Conservation (phyloP, 2,888 invertebrate species). For the Matsumyia berberina region DNA sequence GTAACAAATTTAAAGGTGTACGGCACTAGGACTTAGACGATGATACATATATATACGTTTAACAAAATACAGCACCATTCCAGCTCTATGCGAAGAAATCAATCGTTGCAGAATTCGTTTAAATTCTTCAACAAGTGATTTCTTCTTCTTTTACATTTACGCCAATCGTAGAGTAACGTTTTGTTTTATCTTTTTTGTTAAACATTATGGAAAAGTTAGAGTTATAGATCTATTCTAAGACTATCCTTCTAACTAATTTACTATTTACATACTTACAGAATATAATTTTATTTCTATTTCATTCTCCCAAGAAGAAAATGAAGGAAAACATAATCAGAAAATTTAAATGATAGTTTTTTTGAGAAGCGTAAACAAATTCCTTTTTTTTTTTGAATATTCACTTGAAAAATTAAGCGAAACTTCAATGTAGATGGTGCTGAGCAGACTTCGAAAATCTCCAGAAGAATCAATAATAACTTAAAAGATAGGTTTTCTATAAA, state of each 20-base stretch:
- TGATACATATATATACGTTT: too few relatives aligned
- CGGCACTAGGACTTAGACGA: too few relatives aligned
- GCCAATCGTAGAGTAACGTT: constrained; percentile 17
- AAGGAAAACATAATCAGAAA: constrained; percentile 38
- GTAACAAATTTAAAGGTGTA: too few relatives aligned
- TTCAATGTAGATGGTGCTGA: neutral
- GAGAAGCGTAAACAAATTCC: constrained; percentile 58
- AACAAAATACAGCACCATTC: neutral
- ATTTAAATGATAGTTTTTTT: constrained; percentile 41
- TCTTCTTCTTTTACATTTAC: neutral
- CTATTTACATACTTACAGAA: constrained; percentile 72
- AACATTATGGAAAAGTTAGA: constrained; percentile 24
- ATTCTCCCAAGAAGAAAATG: constrained; percentile 52
- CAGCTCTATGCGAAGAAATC: constrained; percentile 18
- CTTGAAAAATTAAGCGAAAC: constrained; percentile 67
- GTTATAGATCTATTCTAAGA: constrained; percentile 29
- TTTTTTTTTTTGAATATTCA: constrained; percentile 40
- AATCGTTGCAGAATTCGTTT: constrained; percentile 28
- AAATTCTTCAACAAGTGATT: constrained; percentile 43
- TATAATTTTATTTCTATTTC: constrained; percentile 53
- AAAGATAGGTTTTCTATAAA: neutral
- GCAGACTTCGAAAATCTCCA: neutral
- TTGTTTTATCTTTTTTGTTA: constrained; percentile 4
- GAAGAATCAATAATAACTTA: neutral
- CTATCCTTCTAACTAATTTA: constrained; percentile 32